A percentile compares a stretch with the other conserved stretches of the same genome.
phyloP scores from a whole-genome alignment of 2,797 vertebrate species.

The Eutrigla gurnardus region DNA sequence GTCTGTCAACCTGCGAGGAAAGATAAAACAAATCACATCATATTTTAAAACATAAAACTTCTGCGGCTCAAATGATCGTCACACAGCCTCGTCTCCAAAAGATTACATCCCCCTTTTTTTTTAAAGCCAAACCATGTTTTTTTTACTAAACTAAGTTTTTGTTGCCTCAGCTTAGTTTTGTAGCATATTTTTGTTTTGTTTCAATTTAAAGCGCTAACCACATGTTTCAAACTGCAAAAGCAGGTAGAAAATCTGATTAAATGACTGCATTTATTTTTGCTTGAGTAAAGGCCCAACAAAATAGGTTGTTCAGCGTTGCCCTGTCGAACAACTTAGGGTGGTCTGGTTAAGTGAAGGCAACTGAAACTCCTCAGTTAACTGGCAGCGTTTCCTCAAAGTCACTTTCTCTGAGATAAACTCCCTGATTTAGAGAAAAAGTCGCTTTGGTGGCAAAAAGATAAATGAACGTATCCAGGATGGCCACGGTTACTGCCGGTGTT shows the following conservation, averaged over 20 bases:
- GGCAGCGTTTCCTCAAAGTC: neutral
- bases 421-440: neutral
- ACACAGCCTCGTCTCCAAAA: neutral
- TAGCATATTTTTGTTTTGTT: too few species aligned
- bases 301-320: neutral
- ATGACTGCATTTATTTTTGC: neutral
- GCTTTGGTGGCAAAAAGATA: neutral
- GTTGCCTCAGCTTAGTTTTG: too few species aligned
- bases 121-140: too few species aligned
- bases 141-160: too few species aligned
- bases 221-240: too few species aligned
- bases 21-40: neutral
- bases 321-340: neutral
- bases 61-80: neutral
- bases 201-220: too few species aligned
- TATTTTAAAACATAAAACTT: neutral
- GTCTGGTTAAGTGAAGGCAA: neutral
- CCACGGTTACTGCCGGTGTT: neutral
- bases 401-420: neutral
- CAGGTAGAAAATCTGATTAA: neutral
- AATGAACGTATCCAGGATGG: neutral
- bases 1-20: neutral
- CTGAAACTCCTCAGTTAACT: neutral
- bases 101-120: too few species aligned
- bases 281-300: neutral